These are phyloP conservation scores for Orthosia cruda DNA, from an alignment of 2,888 invertebrate genomes.

Conservation along the genomic window DNA sequence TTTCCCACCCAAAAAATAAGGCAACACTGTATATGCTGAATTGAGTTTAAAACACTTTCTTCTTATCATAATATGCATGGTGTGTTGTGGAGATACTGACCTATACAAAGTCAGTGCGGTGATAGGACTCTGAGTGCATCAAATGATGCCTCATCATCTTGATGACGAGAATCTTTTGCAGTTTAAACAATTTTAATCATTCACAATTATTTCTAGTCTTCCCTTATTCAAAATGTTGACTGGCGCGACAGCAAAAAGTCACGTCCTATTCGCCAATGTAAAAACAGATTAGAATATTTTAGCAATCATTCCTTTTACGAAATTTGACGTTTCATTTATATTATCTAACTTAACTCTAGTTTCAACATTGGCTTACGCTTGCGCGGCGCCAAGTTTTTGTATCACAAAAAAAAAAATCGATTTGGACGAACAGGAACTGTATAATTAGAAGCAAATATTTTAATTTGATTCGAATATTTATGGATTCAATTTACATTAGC, in stretches of 20 bases:
- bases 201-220: no score
- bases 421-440: slow-evolving; percentile 7
- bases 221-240: neutral
- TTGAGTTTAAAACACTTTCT: neutral
- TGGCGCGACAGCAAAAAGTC: neutral
- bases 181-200: neutral
- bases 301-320: slow-evolving; percentile 14
- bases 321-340: neutral
- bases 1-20: no score
- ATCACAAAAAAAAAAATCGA: neutral
- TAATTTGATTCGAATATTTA: slow-evolving; percentile 7
- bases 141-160: neutral
- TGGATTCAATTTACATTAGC: slow-evolving; percentile 5
- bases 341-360: neutral
- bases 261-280: neutral
- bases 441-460: slow-evolving; percentile 12
- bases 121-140: neutral
- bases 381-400: neutral
- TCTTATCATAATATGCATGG: no score
- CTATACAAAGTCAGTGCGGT: neutral
- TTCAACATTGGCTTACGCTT: neutral
- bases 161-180: neutral
- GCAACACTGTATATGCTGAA: neutral
- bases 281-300: slow-evolving; percentile 9
- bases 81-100: neutral